These are phyloP conservation scores for Brenthis ino DNA, from an alignment of 2,888 invertebrate genomes.

Conservation along the genomic window DNA sequence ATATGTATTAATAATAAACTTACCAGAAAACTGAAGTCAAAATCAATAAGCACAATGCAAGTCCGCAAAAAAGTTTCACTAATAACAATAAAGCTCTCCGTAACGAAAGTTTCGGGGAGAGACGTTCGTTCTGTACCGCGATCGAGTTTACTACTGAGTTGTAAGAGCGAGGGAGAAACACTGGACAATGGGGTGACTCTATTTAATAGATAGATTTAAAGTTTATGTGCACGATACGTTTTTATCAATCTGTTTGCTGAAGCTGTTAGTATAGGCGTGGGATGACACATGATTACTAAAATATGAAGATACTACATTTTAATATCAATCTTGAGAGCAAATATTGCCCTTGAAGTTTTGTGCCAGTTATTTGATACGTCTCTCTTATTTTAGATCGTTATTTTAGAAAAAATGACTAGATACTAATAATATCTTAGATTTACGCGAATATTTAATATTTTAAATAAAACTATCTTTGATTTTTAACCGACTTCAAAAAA, in stretches of 20 bases:
- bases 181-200: conserved; percentile 42
- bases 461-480: too few species aligned
- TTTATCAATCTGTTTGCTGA: neutral
- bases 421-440: too few species aligned
- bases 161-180: conserved; percentile 36
- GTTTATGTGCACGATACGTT: conserved; percentile 28
- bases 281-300: conserved; percentile 14
- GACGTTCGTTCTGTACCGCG: conserved; percentile 41
- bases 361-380: too few species aligned
- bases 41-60: conserved; percentile 32
- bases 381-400: too few species aligned
- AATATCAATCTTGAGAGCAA: neutral
- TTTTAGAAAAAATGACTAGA: too few species aligned
- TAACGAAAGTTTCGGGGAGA: conserved; percentile 30
- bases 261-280: conserved; percentile 7
- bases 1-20: conserved; percentile 12
- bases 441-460: too few species aligned
- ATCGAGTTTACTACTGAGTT: conserved; percentile 42
- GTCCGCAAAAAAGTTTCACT: conserved; percentile 36
- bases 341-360: too few species aligned
- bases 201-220: conserved; percentile 42
- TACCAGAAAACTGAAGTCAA: conserved; percentile 31
- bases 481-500: too few species aligned
- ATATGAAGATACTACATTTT: too few species aligned
- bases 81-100: conserved; percentile 29